phyloP scores from a whole-genome alignment of 2,113 vertebrate genomes.

The Anolis carolinensis region DNA sequence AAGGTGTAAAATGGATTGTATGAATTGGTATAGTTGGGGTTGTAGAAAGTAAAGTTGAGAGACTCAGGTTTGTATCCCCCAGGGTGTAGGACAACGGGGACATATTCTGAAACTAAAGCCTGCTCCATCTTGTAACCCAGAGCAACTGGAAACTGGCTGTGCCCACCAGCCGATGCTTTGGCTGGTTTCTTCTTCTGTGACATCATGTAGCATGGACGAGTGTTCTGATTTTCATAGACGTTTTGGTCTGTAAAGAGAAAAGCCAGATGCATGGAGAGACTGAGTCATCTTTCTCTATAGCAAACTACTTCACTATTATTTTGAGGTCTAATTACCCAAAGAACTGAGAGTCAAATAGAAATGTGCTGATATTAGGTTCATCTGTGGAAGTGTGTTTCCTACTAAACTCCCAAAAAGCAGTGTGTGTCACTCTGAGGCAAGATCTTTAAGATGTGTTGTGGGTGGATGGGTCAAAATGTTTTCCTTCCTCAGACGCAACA shows the following conservation, averaged over 20 bases:
- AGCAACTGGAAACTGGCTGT: rapidly evolving
- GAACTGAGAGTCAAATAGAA: not conserved
- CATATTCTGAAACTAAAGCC: rapidly evolving
- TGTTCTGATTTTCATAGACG: not conserved
- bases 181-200: not conserved
- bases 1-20: conserved; percentile 74
- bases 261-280: not conserved
- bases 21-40: conserved; percentile 47
- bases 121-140: not conserved
- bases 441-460: not conserved
- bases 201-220: not conserved
- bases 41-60: conserved; percentile 66
- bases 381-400: not conserved
- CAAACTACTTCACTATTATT: not conserved
- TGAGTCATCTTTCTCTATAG: not conserved
- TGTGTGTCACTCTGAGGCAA: not conserved
- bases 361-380: not conserved
- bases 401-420: not conserved
- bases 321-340: not conserved
- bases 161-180: rapidly evolving
- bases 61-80: not conserved
- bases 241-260: conserved; percentile 33
- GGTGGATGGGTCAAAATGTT: too few species aligned
- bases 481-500: too few species aligned
- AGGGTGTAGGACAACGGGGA: not conserved